Percentiles rank a stretch among this genome's conserved stretches.
phyloP scores from a whole-genome alignment of 1,140 invertebrate species.

The Gryon sp. region DNA sequence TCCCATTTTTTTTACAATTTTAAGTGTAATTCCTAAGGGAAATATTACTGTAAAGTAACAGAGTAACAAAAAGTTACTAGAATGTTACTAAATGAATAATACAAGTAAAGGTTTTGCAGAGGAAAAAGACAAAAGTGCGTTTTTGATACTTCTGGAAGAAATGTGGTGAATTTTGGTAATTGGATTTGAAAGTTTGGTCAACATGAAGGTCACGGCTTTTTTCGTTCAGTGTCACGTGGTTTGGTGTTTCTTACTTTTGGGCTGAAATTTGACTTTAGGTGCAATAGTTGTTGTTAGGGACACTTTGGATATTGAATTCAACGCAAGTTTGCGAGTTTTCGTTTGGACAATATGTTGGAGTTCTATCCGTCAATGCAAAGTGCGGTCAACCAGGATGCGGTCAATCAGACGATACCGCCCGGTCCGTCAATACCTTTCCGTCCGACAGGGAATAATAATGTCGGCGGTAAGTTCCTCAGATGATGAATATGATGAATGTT shows the following conservation, averaged over 20 bases:
- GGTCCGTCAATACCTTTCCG: constrained; percentile 47
- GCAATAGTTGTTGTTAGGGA: background rate
- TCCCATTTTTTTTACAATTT: no score
- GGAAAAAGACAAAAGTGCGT: no score
- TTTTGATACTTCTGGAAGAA: background rate
- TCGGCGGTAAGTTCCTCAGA: constrained; percentile 30
- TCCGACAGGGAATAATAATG: constrained; percentile 49
- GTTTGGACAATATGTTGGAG: constrained; percentile 38
- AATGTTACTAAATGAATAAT: no score
- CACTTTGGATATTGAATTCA: no score
- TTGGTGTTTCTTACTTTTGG: constrained; percentile 2
- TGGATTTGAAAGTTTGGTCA: background rate
- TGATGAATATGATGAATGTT: background rate
- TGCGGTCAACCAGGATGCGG: constrained; percentile 34
- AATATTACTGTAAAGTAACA: no score
- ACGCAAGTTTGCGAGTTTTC: no score
- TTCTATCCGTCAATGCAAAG: constrained; percentile 47
- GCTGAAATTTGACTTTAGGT: constrained; percentile 4
- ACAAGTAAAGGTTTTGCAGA: background rate
- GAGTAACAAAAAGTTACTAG: no score
- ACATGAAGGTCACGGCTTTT: constrained; percentile 1
- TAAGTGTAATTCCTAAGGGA: no score
- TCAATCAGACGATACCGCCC: constrained; percentile 32
- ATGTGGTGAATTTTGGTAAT: background rate
- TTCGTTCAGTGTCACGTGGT: constrained; percentile 8